A percentile compares a stretch with the other conserved stretches of the same genome.
Evolutionary conservation across 1,140 invertebrate species (phyloP).

Genomic region (Polyergus mexicanus): DNA sequence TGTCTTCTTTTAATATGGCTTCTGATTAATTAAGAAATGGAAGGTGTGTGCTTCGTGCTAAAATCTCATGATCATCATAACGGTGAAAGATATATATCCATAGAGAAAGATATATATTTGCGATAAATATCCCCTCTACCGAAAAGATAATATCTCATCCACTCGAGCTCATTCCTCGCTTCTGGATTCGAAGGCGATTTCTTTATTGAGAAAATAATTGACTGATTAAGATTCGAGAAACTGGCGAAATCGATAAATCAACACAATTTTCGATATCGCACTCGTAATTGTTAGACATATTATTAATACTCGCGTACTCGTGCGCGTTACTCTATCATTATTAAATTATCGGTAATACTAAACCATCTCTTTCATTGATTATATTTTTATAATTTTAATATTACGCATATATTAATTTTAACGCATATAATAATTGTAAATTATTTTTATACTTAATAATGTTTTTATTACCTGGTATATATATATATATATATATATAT

Average conservation of each 20-base stretch:
- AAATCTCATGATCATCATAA: neutral
- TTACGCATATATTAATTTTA: neutral
- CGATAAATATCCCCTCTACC: neutral
- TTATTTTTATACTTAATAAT: neutral
- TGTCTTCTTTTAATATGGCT: neutral
- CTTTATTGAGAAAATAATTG: constrained; percentile 36
- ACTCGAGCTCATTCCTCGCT: neutral
- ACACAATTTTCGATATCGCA: neutral
- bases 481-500: no score
- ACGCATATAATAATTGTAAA: neutral
- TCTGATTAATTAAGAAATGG: constrained; percentile 19
- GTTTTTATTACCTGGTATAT: neutral
- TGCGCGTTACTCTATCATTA: neutral
- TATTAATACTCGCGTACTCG: no score
- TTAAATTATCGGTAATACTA: neutral
- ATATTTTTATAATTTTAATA: neutral
- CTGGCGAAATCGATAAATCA: neutral
- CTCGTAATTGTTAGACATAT: neutral
- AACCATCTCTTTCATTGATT: neutral
- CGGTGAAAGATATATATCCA: neutral
- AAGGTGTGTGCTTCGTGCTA: neutral
- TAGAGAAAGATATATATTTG: constrained; percentile 27
- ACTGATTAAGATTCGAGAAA: constrained; percentile 45
- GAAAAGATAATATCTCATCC: constrained; percentile 34
- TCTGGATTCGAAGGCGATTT: constrained; percentile 7